Conservation (phyloP, 2,113 vertebrate species). For the Thamnophis sirtalis region DNA sequence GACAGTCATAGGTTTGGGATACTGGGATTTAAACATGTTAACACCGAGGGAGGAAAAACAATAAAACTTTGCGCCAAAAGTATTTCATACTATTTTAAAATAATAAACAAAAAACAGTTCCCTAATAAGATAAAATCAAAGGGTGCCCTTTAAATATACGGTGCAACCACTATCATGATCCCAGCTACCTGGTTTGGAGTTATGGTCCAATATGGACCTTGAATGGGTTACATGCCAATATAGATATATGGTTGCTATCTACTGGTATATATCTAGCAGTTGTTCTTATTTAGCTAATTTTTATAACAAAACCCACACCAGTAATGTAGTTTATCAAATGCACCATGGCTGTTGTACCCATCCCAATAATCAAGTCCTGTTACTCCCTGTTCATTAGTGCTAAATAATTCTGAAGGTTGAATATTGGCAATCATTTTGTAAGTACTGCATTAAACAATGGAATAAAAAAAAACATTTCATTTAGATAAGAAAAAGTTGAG, state of each 20-base stretch:
- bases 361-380: slow-evolving; percentile 11
- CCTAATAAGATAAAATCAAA: slow-evolving; percentile 1
- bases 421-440: not conserved
- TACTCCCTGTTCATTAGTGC: not conserved
- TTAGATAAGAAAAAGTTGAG: not conserved
- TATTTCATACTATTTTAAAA: slow-evolving; percentile 46
- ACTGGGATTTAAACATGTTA: slow-evolving; percentile 44
- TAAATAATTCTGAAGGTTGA: not conserved
- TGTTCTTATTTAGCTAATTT: not conserved
- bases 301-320: slow-evolving; percentile 17
- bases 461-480: not conserved
- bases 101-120: slow-evolving; percentile 32
- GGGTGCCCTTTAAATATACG: not conserved
- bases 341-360: slow-evolving; percentile 18
- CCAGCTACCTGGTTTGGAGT: not conserved
- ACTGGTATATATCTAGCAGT: not conserved
- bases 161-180: not conserved
- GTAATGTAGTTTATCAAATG: slow-evolving; percentile 35
- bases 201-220: not conserved
- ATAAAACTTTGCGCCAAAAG: slow-evolving; percentile 28
- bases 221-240: not conserved
- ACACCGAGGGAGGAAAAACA: slow-evolving; percentile 27
- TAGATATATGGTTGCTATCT: slow-evolving; percentile 24
- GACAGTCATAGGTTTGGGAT: slow-evolving; percentile 41
- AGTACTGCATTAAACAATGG: not conserved